Evolutionary conservation across 2,113 vertebrate genomes (phyloP).

Genomic region (Zosterops pallidus): DNA sequence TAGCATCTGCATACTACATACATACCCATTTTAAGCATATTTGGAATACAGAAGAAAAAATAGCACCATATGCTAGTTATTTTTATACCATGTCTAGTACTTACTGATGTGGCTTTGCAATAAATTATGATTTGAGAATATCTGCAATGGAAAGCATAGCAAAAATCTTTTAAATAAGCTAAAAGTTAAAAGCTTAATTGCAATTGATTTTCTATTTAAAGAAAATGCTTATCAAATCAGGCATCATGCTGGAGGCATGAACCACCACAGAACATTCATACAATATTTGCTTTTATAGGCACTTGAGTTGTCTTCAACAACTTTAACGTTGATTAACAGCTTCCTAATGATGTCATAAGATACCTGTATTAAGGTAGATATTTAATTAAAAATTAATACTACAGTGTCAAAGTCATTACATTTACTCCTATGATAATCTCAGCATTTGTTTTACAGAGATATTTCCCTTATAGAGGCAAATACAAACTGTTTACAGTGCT

Average conservation of each 20-base stretch:
- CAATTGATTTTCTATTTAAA: background rate
- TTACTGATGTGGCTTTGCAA: background rate
- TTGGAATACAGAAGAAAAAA: background rate
- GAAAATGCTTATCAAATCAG: background rate
- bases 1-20: background rate
- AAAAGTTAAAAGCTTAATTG: background rate
- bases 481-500: background rate
- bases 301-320: background rate
- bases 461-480: background rate
- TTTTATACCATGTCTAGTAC: background rate
- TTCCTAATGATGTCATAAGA: background rate
- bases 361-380: background rate
- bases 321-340: background rate
- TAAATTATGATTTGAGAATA: background rate
- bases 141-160: background rate
- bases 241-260: background rate
- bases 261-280: background rate
- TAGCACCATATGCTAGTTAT: background rate
- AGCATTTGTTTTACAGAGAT: background rate
- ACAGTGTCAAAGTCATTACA: background rate
- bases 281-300: background rate
- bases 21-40: background rate
- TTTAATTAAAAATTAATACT: background rate
- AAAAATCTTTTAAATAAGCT: background rate
- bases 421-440: background rate